phyloP scores from a whole-genome alignment of 1,140 invertebrate genomes.

The Brachionus asplanchnoidis region DNA sequence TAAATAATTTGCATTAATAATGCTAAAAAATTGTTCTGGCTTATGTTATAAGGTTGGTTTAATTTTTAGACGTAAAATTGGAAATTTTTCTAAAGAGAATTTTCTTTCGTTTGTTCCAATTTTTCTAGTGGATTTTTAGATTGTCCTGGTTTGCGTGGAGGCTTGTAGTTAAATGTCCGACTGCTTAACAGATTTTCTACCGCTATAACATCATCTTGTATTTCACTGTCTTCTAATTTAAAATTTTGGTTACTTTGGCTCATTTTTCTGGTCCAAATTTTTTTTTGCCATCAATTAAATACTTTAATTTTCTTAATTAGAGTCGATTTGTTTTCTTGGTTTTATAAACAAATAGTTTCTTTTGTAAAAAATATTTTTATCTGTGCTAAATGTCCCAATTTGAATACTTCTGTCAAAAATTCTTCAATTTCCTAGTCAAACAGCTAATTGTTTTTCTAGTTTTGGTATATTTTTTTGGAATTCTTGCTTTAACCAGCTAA shows the following conservation, averaged over 20 bases:
- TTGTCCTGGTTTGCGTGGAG: not conserved
- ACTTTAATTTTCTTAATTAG: not conserved
- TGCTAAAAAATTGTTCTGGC: not conserved
- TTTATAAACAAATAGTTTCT: not conserved
- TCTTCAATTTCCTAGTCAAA: not conserved
- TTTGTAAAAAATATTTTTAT: not conserved
- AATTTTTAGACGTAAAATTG: not conserved
- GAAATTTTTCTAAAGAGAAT: not conserved
- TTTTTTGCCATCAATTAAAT: not conserved
- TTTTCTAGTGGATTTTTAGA: not conserved
- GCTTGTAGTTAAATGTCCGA: not conserved
- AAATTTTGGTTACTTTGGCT: not conserved
- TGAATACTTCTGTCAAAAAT: not conserved
- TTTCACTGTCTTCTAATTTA: not conserved
- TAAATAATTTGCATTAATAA: not conserved
- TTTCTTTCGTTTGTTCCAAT: not conserved
- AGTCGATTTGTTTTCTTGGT: not conserved
- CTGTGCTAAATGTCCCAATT: not conserved
- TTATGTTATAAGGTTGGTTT: not conserved
- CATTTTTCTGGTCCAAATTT: not conserved
- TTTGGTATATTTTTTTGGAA: not conserved
- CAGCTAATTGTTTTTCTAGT: not conserved
- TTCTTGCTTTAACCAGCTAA: not conserved
- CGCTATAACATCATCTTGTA: not conserved
- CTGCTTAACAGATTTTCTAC: not conserved